These are phyloP conservation scores for Ophonus ardosiacus DNA, from an alignment of 2,888 invertebrate species.

Conservation along the genomic window DNA sequence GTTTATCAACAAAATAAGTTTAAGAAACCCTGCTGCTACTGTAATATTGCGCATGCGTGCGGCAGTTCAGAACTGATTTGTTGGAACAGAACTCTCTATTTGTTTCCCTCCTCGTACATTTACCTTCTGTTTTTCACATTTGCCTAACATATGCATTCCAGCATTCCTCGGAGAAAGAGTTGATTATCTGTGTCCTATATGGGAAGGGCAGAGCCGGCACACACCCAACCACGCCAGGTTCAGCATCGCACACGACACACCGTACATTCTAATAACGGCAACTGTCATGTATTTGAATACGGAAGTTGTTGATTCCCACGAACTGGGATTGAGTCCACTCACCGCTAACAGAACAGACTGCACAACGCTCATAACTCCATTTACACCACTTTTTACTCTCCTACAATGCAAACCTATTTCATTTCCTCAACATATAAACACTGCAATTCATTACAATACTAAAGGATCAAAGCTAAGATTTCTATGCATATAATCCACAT, in stretches of 20 bases:
- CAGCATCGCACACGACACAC: conserved; percentile 52
- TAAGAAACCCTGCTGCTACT: too few species aligned
- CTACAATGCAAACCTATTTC: conserved; percentile 18
- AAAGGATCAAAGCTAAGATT: background rate
- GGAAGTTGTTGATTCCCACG: conserved; percentile 71
- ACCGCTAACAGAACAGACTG: conserved; percentile 14
- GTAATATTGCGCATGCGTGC: too few species aligned
- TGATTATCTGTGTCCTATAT: too few species aligned
- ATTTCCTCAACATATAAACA: conserved; percentile 11
- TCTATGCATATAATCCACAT: background rate
- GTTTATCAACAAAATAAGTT: too few species aligned
- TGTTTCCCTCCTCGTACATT: too few species aligned
- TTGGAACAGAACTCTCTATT: too few species aligned
- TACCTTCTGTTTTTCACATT: too few species aligned
- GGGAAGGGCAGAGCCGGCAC: background rate
- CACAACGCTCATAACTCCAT: conserved; percentile 9
- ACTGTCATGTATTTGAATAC: conserved; percentile 70
- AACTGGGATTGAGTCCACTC: conserved; percentile 64
- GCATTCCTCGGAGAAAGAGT: too few species aligned
- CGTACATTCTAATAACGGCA: conserved; percentile 61
- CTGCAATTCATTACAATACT: conserved; percentile 9
- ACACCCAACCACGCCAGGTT: conserved; percentile 22
- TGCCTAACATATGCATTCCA: too few species aligned
- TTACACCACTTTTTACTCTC: conserved; percentile 3
- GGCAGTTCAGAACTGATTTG: too few species aligned